These are phyloP conservation scores for Mesorhabditis belari DNA, from an alignment of 2,888 invertebrate species.

Conservation along the genomic window DNA sequence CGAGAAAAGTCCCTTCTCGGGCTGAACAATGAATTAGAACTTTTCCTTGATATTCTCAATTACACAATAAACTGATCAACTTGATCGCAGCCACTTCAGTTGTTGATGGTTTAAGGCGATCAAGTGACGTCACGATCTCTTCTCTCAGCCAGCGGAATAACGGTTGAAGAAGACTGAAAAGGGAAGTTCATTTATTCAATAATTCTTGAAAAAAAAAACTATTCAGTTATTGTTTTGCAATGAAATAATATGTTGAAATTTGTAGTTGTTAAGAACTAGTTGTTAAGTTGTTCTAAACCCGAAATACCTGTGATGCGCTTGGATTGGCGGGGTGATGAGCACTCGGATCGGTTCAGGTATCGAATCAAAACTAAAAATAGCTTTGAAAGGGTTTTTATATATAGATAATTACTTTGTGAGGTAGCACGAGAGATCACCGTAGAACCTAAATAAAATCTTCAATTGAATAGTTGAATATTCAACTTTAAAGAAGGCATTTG, in stretches of 20 bases:
- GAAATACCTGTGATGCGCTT: neutral
- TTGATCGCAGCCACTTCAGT: slow-evolving; percentile 24
- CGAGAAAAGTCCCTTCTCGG: neutral
- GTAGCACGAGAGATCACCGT: neutral
- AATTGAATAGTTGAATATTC: too few species aligned
- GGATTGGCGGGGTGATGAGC: neutral
- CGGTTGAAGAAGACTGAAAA: slow-evolving; percentile 12
- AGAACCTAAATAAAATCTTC: too few species aligned
- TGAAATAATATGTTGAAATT: too few species aligned
- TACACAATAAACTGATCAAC: slow-evolving; percentile 27
- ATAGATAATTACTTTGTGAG: neutral
- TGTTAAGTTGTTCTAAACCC: too few species aligned
- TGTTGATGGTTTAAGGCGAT: slow-evolving; percentile 13
- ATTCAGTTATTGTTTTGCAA: too few species aligned
- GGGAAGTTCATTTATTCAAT: neutral
- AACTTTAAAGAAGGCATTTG: too few species aligned
- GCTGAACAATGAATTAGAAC: too few species aligned
- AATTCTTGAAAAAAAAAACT: too few species aligned
- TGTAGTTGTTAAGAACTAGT: too few species aligned
- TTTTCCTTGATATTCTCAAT: too few species aligned
- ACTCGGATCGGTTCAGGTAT: neutral
- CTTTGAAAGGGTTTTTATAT: neutral
- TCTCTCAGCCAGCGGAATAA: slow-evolving; percentile 18
- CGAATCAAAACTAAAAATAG: neutral
- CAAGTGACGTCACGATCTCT: slow-evolving; percentile 21